A percentile compares a stretch with the other conserved stretches of the same genome.
Conservation (phyloP, 1,140 invertebrate species). For the Nixonia krombeini region DNA sequence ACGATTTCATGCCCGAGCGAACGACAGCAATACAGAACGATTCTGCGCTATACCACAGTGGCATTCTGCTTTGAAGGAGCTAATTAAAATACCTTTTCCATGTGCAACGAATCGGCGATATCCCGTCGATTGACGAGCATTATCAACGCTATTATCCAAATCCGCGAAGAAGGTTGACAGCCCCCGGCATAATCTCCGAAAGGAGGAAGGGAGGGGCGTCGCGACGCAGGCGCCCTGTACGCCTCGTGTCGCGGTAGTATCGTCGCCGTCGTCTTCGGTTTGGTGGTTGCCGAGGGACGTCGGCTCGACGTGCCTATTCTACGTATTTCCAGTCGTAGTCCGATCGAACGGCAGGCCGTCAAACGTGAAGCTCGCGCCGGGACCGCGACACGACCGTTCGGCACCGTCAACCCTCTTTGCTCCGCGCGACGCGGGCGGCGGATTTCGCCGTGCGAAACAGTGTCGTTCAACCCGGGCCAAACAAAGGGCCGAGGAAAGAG, state of each 20-base stretch:
- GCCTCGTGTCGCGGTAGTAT: conserved; percentile 24
- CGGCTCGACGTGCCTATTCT: conserved; percentile 31
- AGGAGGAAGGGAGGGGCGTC: conserved; percentile 27
- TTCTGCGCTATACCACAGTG: too few species aligned
- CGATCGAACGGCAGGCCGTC: conserved; percentile 26
- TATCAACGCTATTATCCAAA: conserved; percentile 38
- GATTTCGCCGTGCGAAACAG: neutral
- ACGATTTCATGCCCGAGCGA: too few species aligned
- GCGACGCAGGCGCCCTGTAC: conserved; percentile 42
- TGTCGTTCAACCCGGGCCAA: too few species aligned
- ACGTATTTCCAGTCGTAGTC: conserved; percentile 26
- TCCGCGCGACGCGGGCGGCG: neutral
- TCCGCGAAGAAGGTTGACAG: conserved; percentile 38
- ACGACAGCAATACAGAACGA: too few species aligned
- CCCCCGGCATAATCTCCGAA: conserved; percentile 24
- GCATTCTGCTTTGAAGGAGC: neutral
- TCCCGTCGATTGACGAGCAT: conserved; percentile 9
- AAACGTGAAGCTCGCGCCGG: conserved; percentile 1
- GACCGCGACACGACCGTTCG: neutral
- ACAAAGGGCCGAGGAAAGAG: too few species aligned
- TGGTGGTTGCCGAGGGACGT: conserved; percentile 40
- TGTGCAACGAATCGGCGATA: neutral
- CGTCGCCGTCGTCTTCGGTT: conserved; percentile 32
- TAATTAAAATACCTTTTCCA: neutral
- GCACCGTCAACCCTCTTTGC: too few species aligned